Conservation (phyloP, 2,888 invertebrate genomes). For the Panopea generosa region DNA sequence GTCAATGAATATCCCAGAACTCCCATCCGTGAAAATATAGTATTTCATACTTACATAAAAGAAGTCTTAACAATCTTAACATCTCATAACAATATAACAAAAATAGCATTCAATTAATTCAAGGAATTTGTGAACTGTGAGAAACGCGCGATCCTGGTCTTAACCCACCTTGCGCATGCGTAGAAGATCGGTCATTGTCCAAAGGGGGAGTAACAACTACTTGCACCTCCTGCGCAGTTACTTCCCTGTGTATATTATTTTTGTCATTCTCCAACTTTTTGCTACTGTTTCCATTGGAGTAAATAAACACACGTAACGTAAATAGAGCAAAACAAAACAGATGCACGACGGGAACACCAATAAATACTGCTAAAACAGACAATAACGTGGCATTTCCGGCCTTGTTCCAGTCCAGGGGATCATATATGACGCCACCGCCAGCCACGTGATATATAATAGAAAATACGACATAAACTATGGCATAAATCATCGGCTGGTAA, state of each 20-base stretch:
- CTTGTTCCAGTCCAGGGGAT: conserved; percentile 60
- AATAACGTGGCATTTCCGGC: conserved; percentile 30
- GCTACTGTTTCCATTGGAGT: not conserved
- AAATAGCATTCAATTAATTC: no score
- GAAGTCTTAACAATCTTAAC: no score
- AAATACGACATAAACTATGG: conserved; percentile 61
- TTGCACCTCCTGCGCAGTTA: conserved; percentile 31
- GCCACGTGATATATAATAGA: conserved; percentile 58
- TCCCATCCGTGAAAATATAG: no score
- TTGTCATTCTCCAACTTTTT: not conserved
- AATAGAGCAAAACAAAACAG: conserved; percentile 51
- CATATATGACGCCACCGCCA: conserved; percentile 62
- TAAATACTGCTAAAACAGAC: conserved; percentile 19
- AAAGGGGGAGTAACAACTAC: not conserved
- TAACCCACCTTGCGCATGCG: no score
- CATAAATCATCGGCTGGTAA: conserved; percentile 60
- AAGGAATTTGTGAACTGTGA: no score
- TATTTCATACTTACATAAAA: no score
- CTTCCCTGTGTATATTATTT: conserved; percentile 14
- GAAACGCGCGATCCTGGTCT: no score
- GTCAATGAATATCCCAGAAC: no score
- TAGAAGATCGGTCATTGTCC: no score
- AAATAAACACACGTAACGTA: conserved; percentile 43
- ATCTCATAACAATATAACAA: no score
- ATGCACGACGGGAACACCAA: conserved; percentile 62